These are phyloP conservation scores for Muntiacus muntjak DNA, from an alignment of 2,113 vertebrate species.

Conservation along the genomic window DNA sequence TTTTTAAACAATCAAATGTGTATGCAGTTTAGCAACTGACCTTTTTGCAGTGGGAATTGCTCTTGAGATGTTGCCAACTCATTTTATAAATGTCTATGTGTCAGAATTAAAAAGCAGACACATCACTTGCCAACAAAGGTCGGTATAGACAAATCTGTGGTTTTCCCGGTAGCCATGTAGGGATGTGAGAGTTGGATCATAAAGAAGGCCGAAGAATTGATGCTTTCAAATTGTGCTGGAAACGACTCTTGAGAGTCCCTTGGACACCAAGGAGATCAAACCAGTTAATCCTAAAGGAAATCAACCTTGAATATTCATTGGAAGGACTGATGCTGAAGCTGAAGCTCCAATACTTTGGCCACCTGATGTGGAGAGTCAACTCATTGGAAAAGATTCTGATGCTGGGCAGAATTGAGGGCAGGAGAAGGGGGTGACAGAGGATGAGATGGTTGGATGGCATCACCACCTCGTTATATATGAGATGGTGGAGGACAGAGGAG, in stretches of 20 bases:
- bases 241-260: background rate
- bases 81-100: background rate
- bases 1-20: background rate
- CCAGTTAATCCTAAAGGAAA: background rate
- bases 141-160: background rate
- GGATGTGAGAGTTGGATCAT: background rate
- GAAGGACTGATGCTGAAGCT: background rate
- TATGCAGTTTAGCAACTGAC: background rate
- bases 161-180: background rate
- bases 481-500: background rate
- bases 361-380: background rate
- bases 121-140: background rate
- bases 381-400: background rate
- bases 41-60: background rate
- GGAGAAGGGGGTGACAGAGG: background rate
- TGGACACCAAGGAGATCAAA: background rate
- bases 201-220: background rate
- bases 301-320: background rate
- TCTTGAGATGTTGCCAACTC: accelerated
- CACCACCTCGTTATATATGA: background rate
- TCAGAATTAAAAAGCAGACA: background rate
- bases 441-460: background rate
- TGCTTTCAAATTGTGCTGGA: background rate
- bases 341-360: background rate
- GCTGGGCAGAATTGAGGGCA: no score